Percentiles rank a stretch among this genome's conserved stretches.
phyloP scores from a whole-genome alignment of 2,888 invertebrate genomes.

The Corythucha ciliata region DNA sequence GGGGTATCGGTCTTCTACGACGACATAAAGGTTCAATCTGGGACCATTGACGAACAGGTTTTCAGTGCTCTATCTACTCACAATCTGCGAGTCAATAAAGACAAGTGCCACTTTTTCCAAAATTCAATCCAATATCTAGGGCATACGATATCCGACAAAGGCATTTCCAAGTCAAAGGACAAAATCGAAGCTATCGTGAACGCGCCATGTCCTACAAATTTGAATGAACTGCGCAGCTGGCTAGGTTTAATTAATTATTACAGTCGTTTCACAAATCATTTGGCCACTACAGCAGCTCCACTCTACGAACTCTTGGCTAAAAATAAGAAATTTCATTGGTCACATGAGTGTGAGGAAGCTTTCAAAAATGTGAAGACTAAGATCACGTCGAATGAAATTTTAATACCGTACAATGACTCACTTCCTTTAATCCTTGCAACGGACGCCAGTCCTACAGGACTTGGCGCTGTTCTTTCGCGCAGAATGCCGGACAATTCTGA shows the following conservation, averaged over 20 bases:
- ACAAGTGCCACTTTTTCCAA: not conserved
- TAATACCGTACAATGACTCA: not conserved
- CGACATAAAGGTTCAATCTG: not conserved
- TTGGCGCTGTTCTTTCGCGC: not conserved
- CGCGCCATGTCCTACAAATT: not conserved
- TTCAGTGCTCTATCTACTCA: too few relatives aligned
- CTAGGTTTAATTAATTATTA: constrained; percentile 4
- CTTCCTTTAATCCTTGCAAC: not conserved
- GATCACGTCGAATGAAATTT: not conserved
- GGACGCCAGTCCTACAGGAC: not conserved
- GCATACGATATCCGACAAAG: not conserved
- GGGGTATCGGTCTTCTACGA: not conserved
- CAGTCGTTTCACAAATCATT: not conserved
- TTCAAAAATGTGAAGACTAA: not conserved
- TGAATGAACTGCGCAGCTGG: not conserved
- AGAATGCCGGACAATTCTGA: not conserved
- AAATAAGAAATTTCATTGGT: not conserved
- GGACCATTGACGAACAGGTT: not conserved
- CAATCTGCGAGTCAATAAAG: not conserved
- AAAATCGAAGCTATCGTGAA: not conserved
- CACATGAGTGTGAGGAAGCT: not conserved
- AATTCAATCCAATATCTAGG: not conserved
- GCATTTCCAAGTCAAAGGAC: not conserved
- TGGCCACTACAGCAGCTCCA: not conserved
- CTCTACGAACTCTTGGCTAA: constrained; percentile 3